Conservation (phyloP, 2,113 vertebrate species). For the Hoplias malabaricus region DNA sequence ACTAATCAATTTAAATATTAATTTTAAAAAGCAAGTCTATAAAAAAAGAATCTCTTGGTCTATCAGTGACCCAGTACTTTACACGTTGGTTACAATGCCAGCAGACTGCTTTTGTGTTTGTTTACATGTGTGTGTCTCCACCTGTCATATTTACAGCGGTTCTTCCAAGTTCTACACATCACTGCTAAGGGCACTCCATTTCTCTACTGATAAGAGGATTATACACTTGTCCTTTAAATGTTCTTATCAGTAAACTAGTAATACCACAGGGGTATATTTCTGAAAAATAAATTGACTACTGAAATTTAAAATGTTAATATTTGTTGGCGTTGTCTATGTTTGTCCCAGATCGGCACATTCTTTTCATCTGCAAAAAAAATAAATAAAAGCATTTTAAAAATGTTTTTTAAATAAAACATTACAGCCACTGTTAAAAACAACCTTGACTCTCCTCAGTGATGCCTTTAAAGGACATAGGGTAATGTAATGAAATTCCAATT, state of each 20-base stretch:
- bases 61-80: conserved; percentile 83
- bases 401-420: background rate
- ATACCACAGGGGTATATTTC: background rate
- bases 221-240: conserved; percentile 25
- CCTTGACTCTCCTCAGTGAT: background rate
- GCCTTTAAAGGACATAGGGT: too few relatives aligned
- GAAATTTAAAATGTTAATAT: background rate
- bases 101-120: background rate
- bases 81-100: background rate
- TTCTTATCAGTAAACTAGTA: conserved; percentile 1
- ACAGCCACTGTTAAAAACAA: background rate
- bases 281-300: background rate
- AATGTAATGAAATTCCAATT: too few relatives aligned
- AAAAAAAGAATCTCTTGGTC: conserved; percentile 84
- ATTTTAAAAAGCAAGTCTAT: conserved; percentile 44
- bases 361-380: conserved; percentile 78
- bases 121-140: background rate
- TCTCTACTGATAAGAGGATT: conserved; percentile 12
- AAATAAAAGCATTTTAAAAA: conserved; percentile 5
- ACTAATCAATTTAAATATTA: background rate
- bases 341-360: conserved; percentile 77
- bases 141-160: conserved; percentile 10
- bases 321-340: conserved; percentile 20
- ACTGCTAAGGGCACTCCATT: conserved; percentile 20
- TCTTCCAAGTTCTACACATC: conserved; percentile 16